Base-by-base conservation (phyloP, 2,888 invertebrate genomes). In the Drosophila yooni region DNA sequence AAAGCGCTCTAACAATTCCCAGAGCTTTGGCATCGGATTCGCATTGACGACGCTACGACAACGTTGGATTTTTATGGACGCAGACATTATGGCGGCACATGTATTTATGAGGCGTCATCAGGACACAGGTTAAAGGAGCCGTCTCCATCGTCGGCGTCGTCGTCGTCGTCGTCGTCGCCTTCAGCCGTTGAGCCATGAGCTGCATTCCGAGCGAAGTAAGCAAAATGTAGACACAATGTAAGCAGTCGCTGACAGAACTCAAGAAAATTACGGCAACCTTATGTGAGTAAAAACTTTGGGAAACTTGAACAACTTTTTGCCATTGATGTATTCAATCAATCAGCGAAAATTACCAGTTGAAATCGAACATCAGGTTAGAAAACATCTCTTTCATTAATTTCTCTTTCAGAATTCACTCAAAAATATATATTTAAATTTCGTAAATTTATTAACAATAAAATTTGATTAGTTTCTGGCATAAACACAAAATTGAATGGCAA, bases 21-120 rank as follows among this genome's bases (percentile, higher is more conserved):
- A 43, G 57, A 34, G 76, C 69, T 72, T 76, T 56, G 40, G 74
- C 69, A 60, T 66, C 31, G 76, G 61, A 60, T 58, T 65, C 57
- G 63, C 64, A 67, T 73, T 76, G 75, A 74, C 61, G 69, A 76
- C 61, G 69, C 74, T 70, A 62, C 74, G 59, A 67, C 66, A 67
- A 43, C 65, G 59, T 52, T 25, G 73, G 59, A 58, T 75, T 74
- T 79, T 79, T 79, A 79, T 79, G 76, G 68, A 60, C 70, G 58
- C 60, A 65, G 70, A 73, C 79, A 79, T 79, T 76, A 79, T 74
- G 79, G 67, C 73, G 68, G 62, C 74, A 65, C 64, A 78, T 73
- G 38, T 73, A 70, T 79, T 79, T 79, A 79, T 76, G 79, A 48
- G 59, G 60, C 73, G 57, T 65, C 79, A 70, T 73, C 65, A 68